A percentile compares a stretch with the other conserved stretches of the same genome.
Evolutionary conservation across 2,888 invertebrate species (phyloP).

Genomic region (Biston betularia): DNA sequence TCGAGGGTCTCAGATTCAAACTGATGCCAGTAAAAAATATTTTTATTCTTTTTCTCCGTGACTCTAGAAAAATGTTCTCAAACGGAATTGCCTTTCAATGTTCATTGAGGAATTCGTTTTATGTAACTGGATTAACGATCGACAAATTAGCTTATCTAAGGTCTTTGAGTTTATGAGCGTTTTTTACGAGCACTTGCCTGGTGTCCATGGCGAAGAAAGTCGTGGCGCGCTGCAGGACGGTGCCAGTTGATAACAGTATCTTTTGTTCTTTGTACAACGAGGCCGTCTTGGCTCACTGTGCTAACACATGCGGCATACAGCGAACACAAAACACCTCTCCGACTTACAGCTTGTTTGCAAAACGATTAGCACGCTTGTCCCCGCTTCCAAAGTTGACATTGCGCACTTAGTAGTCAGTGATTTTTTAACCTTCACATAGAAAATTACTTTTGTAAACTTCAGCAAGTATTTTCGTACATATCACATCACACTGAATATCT

Average conservation of each 20-base stretch:
- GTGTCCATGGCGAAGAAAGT: conserved; percentile 70
- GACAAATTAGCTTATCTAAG: conserved; percentile 39
- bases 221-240: conserved; percentile 52
- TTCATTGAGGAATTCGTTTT: conserved; percentile 24
- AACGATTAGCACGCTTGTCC: conserved; percentile 79
- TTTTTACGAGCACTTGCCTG: conserved; percentile 57
- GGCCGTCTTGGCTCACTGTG: conserved; percentile 68
- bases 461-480: conserved; percentile 55
- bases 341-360: conserved; percentile 76
- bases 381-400: conserved; percentile 80
- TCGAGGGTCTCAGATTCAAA: not conserved
- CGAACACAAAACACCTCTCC: conserved; percentile 62
- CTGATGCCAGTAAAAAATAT: not conserved
- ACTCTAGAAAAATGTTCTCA: not conserved
- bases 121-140: conserved; percentile 34
- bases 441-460: conserved; percentile 71
- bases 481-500: conserved; percentile 58
- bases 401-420: conserved; percentile 72
- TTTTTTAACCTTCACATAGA: conserved; percentile 76
- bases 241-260: conserved; percentile 58
- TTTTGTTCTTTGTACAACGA: conserved; percentile 67
- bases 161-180: conserved; percentile 38
- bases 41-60: not conserved
- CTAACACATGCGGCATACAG: conserved; percentile 74
- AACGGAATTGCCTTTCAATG: conserved; percentile 11